Evolutionary conservation across 37 sponge, comb jelly and placozoan genomes (phyloP).

Genomic region (Agelas oroides): DNA sequence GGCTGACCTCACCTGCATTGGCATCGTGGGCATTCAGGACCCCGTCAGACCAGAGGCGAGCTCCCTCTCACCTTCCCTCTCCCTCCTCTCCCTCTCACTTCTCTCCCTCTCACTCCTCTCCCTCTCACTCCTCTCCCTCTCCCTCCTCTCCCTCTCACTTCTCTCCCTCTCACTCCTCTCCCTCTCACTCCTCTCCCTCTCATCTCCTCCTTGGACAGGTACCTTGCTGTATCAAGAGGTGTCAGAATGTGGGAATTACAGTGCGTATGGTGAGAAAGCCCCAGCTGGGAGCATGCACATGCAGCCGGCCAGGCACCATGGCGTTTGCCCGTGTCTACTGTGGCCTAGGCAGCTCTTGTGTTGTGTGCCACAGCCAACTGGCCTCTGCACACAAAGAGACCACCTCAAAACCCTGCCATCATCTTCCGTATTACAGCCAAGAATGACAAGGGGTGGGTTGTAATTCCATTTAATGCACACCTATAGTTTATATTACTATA

Average conservation of each 20-base stretch:
- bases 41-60: constrained; percentile 92
- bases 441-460: constrained; percentile 98
- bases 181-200: neutral
- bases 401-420: constrained; percentile 98
- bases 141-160: neutral
- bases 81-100: no score
- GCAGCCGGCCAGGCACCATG: constrained; percentile 76
- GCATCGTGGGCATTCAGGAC: constrained; percentile 96
- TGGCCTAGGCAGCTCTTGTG: constrained; percentile 82
- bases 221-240: constrained; percentile 77
- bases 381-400: constrained; percentile 95
- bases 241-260: constrained; percentile 88
- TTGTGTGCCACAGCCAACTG: constrained; percentile 84
- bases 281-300: constrained; percentile 83
- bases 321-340: constrained; percentile 92
- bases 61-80: no score
- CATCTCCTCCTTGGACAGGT: constrained; percentile 58
- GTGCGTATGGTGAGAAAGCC: constrained; percentile 98
- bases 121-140: no score
- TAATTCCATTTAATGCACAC: neutral
- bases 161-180: no score
- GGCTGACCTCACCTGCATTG: constrained; percentile 75
- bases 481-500: no score
- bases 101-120: neutral
- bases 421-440: constrained; percentile 98